A percentile compares a stretch with the other conserved stretches of the same genome.
Evolutionary conservation across 1,140 invertebrate genomes (phyloP).

Genomic region (Neomicropteryx cornuta): DNA sequence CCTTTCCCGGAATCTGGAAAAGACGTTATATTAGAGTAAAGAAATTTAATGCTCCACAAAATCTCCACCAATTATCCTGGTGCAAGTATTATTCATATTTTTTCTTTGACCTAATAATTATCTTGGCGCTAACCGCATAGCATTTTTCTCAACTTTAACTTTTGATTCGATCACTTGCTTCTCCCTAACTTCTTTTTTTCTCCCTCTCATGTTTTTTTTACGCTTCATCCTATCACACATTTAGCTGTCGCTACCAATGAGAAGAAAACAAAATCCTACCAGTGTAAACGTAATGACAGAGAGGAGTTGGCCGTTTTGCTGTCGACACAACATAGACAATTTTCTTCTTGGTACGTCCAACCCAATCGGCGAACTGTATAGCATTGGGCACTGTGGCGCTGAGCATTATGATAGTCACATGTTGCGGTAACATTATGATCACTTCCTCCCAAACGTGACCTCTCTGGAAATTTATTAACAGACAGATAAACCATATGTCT

Average conservation of each 20-base stretch:
- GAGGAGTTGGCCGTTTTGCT: slow-evolving; percentile 83
- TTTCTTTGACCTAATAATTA: too few species aligned
- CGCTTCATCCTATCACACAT: slow-evolving; percentile 13
- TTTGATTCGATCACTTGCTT: too few species aligned
- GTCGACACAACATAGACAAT: slow-evolving; percentile 96
- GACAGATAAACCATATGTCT: too few species aligned
- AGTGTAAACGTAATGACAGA: slow-evolving; percentile 90
- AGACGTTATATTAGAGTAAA: too few species aligned
- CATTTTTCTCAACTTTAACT: too few species aligned
- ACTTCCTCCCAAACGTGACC: slow-evolving; percentile 99
- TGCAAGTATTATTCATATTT: too few species aligned
- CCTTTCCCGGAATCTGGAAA: too few species aligned
- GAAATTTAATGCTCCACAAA: too few species aligned
- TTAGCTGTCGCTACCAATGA: too few species aligned
- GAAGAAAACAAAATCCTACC: slow-evolving; percentile 35
- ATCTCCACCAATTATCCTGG: too few species aligned
- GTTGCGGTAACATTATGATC: slow-evolving; percentile 86
- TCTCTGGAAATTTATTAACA: slow-evolving; percentile 43
- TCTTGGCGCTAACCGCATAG: too few species aligned
- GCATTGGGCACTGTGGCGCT: slow-evolving; percentile 98
- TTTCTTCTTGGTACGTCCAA: slow-evolving; percentile 83
- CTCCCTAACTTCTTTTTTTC: too few species aligned
- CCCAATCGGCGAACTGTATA: slow-evolving; percentile 94
- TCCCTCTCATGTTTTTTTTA: slow-evolving; percentile 13
- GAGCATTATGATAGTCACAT: slow-evolving; percentile 93